Percentiles rank a stretch among this genome's conserved stretches.
These are phyloP conservation scores for Drosophila pectinifera DNA, from an alignment of 1,140 invertebrate genomes.

Conservation along the genomic window DNA sequence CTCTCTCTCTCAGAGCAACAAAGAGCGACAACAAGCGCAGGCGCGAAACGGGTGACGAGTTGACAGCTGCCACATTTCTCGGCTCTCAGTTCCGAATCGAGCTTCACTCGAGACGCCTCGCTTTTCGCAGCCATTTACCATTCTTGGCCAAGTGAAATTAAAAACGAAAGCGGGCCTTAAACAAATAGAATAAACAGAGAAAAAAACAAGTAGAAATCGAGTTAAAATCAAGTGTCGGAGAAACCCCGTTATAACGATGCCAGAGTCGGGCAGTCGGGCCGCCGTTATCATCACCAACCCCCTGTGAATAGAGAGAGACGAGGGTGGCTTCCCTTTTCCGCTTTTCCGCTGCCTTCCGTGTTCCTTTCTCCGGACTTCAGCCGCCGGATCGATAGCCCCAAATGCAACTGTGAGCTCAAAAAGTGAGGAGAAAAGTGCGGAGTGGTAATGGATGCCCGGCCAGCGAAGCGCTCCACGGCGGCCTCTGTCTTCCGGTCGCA, in stretches of 20 bases:
- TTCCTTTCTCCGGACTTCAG: conserved; percentile 28
- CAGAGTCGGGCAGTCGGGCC: not conserved
- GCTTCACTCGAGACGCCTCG: conserved; percentile 58
- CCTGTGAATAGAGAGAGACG: conserved; percentile 23
- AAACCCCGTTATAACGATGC: not conserved
- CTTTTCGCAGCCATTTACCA: conserved; percentile 26
- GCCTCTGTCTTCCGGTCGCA: conserved; percentile 70
- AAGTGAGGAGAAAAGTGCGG: conserved; percentile 43
- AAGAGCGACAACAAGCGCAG: conserved; percentile 10
- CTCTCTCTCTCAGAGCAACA: not conserved
- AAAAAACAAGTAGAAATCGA: not conserved
- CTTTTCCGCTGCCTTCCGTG: conserved; percentile 24
- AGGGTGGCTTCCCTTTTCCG: conserved; percentile 52
- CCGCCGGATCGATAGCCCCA: conserved; percentile 68
- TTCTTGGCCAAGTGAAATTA: conserved; percentile 39
- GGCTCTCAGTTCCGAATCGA: conserved; percentile 55
- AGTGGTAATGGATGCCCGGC: conserved; percentile 57
- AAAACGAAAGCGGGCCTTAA: conserved; percentile 33
- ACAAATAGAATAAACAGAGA: conserved; percentile 21
- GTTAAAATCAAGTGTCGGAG: not conserved
- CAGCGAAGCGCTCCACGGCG: conserved; percentile 65
- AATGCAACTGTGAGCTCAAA: conserved; percentile 61
- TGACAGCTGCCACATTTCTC: conserved; percentile 47
- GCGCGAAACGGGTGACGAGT: conserved; percentile 22
- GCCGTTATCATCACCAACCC: conserved; percentile 33